Percentiles rank a stretch among this genome's conserved stretches.
These are phyloP conservation scores for Alloscopus bannaensis DNA, from an alignment of 2,888 invertebrate genomes.

Conservation along the genomic window DNA sequence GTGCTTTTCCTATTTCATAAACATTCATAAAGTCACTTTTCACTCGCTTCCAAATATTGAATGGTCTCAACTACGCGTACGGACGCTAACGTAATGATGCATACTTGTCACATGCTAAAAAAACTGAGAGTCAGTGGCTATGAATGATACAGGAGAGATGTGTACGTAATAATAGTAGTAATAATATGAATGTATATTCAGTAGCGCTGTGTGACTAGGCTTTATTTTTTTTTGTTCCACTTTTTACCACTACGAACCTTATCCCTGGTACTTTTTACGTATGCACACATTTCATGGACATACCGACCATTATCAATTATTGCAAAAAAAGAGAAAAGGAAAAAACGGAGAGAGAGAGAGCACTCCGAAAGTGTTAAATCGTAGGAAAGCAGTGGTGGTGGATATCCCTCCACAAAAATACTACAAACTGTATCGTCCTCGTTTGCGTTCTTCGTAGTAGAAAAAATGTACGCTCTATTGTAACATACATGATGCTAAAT, in stretches of 20 bases:
- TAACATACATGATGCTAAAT: no score
- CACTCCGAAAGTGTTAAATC: not conserved
- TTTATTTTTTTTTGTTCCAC: not conserved
- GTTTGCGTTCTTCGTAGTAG: constrained; percentile 9
- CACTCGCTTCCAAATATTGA: not conserved
- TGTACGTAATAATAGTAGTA: not conserved
- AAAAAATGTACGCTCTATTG: no score
- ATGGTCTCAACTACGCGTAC: not conserved
- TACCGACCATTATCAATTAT: not conserved
- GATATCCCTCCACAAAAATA: constrained; percentile 20
- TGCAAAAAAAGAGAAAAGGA: not conserved
- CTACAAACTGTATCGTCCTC: not conserved
- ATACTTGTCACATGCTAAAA: not conserved
- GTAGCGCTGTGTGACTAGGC: not conserved
- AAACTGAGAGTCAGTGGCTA: no score
- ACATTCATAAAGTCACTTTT: not conserved
- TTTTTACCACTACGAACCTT: not conserved
- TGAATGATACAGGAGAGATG: no score
- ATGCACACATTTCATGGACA: not conserved
- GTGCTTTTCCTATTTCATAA: no score
- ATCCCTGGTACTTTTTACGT: not conserved
- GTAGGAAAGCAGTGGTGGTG: not conserved
- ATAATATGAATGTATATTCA: not conserved
- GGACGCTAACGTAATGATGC: not conserved
- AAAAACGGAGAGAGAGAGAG: not conserved